Evolutionary conservation across 2,797 vertebrate genomes (phyloP).

Genomic region (Anisognathus igniventris): DNA sequence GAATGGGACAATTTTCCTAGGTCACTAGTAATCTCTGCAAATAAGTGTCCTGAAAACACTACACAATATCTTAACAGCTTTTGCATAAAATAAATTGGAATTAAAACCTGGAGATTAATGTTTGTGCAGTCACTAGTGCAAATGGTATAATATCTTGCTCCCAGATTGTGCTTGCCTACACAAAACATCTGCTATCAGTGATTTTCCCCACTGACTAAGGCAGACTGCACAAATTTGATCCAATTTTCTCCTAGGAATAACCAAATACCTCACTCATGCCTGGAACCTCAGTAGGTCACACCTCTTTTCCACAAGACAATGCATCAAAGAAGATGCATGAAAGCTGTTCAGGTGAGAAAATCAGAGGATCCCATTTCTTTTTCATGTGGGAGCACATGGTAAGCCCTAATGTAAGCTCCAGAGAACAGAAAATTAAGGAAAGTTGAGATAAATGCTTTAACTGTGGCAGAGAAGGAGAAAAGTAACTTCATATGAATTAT

Average conservation of each 20-base stretch:
- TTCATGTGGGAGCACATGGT: rapidly evolving
- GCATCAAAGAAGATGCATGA: background rate
- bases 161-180: background rate
- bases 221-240: background rate
- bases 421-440: background rate
- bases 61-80: background rate
- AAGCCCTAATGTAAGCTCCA: background rate
- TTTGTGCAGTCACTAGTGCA: background rate
- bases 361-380: background rate
- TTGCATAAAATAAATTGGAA: background rate
- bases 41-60: background rate
- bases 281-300: background rate
- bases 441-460: background rate
- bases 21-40: background rate
- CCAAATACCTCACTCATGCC: background rate
- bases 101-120: background rate
- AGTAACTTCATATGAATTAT: background rate
- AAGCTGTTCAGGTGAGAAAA: background rate
- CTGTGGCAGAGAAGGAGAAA: background rate
- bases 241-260: background rate
- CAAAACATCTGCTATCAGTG: background rate
- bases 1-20: background rate
- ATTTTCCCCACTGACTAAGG: background rate
- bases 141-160: background rate
- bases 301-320: background rate